Percentiles rank a stretch among this genome's conserved stretches.
These are phyloP conservation scores for Chondrilla cf. caribensis DNA, from an alignment of 37 sponge, comb jelly and placozoan genomes.

Conservation along the genomic window DNA sequence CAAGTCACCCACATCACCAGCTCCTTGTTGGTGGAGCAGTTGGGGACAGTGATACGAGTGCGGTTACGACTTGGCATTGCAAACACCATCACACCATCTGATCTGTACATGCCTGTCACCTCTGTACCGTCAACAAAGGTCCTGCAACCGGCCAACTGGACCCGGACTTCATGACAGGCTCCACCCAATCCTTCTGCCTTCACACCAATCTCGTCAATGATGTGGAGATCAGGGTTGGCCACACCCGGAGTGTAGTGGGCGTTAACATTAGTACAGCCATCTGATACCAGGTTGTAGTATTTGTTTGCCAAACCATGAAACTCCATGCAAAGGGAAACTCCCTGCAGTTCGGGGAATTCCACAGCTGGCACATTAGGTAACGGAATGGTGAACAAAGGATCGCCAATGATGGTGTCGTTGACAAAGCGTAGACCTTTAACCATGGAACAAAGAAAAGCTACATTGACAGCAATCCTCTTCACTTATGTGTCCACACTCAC, in stretches of 20 bases:
- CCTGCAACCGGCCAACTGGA: background rate
- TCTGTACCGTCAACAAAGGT: background rate
- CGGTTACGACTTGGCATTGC: background rate
- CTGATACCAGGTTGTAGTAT: slow-evolving; percentile 8
- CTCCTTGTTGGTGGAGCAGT: slow-evolving; percentile 24
- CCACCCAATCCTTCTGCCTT: background rate
- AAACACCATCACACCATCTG: background rate
- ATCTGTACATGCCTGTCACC: background rate
- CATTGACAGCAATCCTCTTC: background rate
- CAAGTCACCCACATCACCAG: slow-evolving; percentile 54
- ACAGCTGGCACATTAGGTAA: background rate
- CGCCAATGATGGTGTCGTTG: background rate
- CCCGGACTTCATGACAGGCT: background rate
- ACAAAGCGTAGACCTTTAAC: background rate
- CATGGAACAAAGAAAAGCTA: too few species aligned
- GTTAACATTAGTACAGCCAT: slow-evolving; percentile 2
- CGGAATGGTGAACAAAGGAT: background rate
- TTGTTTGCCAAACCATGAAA: background rate
- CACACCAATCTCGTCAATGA: slow-evolving; percentile 2
- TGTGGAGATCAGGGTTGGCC: background rate
- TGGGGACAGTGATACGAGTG: slow-evolving; percentile 40
- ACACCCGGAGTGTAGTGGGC: background rate
- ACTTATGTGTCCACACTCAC: background rate
- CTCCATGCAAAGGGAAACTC: slow-evolving; percentile 12
- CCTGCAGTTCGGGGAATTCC: background rate